phyloP scores from a whole-genome alignment of 30 jellyfish, hydroid and myxozoan species.

The Aurelia sp. region DNA sequence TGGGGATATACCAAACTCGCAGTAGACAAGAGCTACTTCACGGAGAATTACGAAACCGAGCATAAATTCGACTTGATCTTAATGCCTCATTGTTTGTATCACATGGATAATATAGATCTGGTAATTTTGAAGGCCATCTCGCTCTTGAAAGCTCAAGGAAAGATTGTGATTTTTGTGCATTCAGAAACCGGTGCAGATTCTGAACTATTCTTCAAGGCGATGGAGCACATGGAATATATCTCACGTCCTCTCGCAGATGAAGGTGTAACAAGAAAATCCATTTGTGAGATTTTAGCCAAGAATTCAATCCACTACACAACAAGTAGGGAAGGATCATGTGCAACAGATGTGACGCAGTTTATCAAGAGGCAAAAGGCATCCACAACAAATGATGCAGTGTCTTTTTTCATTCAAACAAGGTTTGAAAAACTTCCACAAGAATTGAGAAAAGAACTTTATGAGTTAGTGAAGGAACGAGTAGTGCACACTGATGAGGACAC shows the following conservation, averaged over 20 bases:
- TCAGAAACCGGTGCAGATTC: conserved; percentile 5
- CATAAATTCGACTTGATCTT: conserved; percentile 43
- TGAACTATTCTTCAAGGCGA: conserved; percentile 19
- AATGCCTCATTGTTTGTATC: conserved; percentile 60
- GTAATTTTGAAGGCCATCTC: conserved; percentile 33
- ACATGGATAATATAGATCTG: conserved; percentile 14
- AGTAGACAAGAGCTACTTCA: conserved; percentile 28
- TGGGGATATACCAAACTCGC: conserved; percentile 39
- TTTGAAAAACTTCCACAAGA: conserved; percentile 4
- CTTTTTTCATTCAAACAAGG: too few species aligned
- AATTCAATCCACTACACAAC: not conserved
- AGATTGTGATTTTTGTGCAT: too few species aligned
- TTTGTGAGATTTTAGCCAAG: not conserved
- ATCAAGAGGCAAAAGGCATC: too few species aligned
- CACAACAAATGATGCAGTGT: too few species aligned
- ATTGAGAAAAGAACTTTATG: not conserved
- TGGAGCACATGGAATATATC: not conserved
- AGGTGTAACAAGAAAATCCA: too few species aligned
- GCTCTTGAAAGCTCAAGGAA: conserved; percentile 9
- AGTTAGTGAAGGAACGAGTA: conserved; percentile 7
- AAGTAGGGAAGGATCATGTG: not conserved
- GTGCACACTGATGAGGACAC: too few species aligned
- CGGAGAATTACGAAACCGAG: conserved; percentile 18
- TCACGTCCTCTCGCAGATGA: conserved; percentile 7
- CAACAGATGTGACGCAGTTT: conserved; percentile 10